Evolutionary conservation across 2,888 invertebrate species (phyloP).

Genomic region (Cataglyphis altisquamis): DNA sequence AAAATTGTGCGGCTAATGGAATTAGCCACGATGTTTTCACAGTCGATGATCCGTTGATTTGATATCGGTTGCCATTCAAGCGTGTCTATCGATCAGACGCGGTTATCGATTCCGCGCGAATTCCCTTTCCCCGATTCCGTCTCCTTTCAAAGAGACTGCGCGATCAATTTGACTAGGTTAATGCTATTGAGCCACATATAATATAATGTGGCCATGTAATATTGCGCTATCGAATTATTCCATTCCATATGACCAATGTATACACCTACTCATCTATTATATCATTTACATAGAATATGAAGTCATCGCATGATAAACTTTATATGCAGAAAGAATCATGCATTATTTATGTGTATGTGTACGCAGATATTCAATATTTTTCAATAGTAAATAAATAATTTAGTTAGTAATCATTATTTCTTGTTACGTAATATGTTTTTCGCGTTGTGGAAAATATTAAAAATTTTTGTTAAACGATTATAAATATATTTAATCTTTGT

Average conservation of each 20-base stretch:
- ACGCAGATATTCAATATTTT: background rate
- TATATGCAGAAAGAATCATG: background rate
- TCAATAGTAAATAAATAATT: background rate
- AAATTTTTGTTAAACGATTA: background rate
- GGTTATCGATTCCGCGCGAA: slow-evolving; percentile 44
- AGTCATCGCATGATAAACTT: background rate
- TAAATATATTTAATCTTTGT: background rate
- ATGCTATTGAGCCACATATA: background rate
- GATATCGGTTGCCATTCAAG: slow-evolving; percentile 34
- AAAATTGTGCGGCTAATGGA: slow-evolving; percentile 54
- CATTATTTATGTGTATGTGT: background rate
- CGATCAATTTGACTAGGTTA: slow-evolving; percentile 11
- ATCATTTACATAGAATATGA: background rate
- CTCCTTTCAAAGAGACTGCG: slow-evolving; percentile 3
- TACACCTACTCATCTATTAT: background rate
- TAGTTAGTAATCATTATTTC: slow-evolving; percentile 7
- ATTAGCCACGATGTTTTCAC: slow-evolving; percentile 43
- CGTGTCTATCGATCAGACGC: slow-evolving; percentile 36
- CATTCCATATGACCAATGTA: background rate
- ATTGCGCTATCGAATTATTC: slow-evolving; percentile 22
- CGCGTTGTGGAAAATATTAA: background rate
- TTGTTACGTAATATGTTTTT: background rate
- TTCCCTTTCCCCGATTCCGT: slow-evolving; percentile 33
- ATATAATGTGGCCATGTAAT: slow-evolving; percentile 13
- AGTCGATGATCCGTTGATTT: slow-evolving; percentile 57